Percentiles rank a stretch among this genome's conserved stretches.
Conservation (phyloP, 2,113 vertebrate genomes). For the Cygnus buccinator region DNA sequence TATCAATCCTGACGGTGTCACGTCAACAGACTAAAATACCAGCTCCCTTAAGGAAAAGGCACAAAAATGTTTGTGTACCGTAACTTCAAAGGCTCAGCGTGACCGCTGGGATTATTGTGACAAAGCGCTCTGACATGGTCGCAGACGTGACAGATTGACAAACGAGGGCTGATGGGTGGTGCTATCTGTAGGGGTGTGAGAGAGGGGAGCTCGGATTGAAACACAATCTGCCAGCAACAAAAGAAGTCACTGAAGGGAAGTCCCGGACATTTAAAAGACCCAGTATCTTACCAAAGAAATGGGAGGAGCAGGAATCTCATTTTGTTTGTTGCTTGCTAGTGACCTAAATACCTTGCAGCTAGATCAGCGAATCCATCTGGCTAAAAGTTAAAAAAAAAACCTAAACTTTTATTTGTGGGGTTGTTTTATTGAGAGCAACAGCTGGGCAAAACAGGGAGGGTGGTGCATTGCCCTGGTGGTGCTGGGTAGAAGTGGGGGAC, state of each 20-base stretch:
- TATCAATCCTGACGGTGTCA: background rate
- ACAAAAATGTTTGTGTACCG: slow-evolving; percentile 33
- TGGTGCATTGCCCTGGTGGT: background rate
- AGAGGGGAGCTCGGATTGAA: slow-evolving; percentile 61
- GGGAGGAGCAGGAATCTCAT: slow-evolving; percentile 21
- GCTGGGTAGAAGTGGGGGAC: background rate
- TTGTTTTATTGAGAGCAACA: background rate
- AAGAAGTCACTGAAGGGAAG: slow-evolving; percentile 52
- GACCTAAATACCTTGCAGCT: slow-evolving; percentile 46
- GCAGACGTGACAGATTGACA: slow-evolving; percentile 50
- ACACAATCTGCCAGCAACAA: slow-evolving; percentile 62
- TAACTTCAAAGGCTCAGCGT: slow-evolving; percentile 54
- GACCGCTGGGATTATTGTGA: slow-evolving; percentile 23
- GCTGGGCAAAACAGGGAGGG: background rate
- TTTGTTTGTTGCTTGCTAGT: slow-evolving; percentile 33
- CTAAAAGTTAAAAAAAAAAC: background rate
- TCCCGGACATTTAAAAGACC: slow-evolving; percentile 11
- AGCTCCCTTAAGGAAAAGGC: background rate
- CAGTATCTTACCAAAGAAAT: slow-evolving; percentile 31
- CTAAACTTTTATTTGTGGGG: background rate
- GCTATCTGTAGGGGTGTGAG: slow-evolving; percentile 41
- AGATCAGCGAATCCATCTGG: slow-evolving; percentile 38
- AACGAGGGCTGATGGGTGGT: slow-evolving; percentile 41
- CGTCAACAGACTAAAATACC: background rate
- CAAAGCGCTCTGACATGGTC: slow-evolving; percentile 30